Evolutionary conservation across 2,888 invertebrate species (phyloP), one percentile per base, ranked within the genome.

Genomic region (Congeria kusceri): DNA sequence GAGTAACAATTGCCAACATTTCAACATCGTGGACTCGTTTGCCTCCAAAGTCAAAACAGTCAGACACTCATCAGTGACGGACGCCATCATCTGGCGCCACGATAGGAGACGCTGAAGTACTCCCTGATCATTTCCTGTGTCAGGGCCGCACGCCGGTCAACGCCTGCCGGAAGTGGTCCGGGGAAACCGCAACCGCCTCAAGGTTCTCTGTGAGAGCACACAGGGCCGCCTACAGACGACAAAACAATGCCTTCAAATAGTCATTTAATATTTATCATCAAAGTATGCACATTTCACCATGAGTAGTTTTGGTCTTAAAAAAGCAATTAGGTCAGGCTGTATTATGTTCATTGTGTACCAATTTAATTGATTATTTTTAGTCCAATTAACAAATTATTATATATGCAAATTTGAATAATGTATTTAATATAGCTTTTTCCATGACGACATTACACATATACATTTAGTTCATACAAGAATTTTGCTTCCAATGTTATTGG

Each of bases 151-250:
- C 83, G 47, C 75, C 62, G 20, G 39, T 29, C 28, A 87, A 61
- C 15, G 87, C 85, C 28, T 68, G 61, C 11, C 53, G 25, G 56
- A 92, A 88, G 59, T 91, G 89, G 23, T 72, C 62, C 67, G 77
- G 72, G 11, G 72, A 77, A 4, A 92, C 88, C 15, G 27, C 39
- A 4, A 44, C 29, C 1, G 86, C 81, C 18, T 83, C 78, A 27
- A 92, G 63, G 63, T 86, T 78, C 23, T 88, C 86, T 39, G 87
- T 86, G 27, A 91, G 80, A 3, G 91, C 88, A 72, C 70, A 77
- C 47, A 91, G 65, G 11, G 89, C 91, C 46, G 91, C 91, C 91
- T 91, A 84, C 32, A 77, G 80, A 67, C 7, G 29, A 78, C 23
- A 56, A 47, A 18, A 61, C 18, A 32, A 59, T 39, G 44, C 18